Evolutionary conservation across 2,888 invertebrate genomes (phyloP).

Genomic region (Callinectes sapidus): DNA sequence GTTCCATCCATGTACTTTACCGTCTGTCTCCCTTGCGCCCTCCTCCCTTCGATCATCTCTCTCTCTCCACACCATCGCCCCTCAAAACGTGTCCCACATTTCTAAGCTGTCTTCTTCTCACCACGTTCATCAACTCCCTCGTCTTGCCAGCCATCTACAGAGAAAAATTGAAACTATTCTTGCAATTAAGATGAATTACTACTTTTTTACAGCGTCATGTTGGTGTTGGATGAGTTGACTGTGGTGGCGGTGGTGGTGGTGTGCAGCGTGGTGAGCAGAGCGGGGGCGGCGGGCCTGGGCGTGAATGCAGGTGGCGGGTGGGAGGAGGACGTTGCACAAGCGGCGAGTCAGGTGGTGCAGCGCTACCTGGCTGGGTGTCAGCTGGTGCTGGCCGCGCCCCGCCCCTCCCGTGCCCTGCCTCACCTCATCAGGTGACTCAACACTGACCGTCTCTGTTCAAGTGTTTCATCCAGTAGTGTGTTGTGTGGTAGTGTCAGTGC

Average conservation of each 20-base stretch:
- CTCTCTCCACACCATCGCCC: too few species aligned
- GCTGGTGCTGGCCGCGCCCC: background rate
- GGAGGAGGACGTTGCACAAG: slow-evolving; percentile 22
- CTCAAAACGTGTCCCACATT: too few species aligned
- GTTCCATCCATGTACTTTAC: too few species aligned
- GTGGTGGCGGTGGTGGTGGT: background rate
- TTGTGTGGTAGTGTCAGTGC: background rate
- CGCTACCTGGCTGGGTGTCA: background rate
- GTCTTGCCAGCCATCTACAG: too few species aligned
- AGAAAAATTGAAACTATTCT: too few species aligned
- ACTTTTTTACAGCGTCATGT: background rate
- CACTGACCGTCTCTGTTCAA: background rate
- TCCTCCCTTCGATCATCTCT: too few species aligned
- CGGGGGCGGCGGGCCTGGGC: background rate
- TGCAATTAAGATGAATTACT: too few species aligned
- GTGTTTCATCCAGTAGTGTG: background rate
- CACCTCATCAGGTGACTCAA: slow-evolving; percentile 28
- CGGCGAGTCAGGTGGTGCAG: background rate
- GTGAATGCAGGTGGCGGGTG: background rate
- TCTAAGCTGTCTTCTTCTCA: too few species aligned
- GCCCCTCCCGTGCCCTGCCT: background rate
- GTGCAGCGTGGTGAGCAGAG: background rate
- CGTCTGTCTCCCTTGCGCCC: too few species aligned
- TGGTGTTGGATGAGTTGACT: too few species aligned
- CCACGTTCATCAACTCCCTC: too few species aligned